These are phyloP conservation scores for Ophthalmotilapia sp. DNA, from an alignment of 2,113 vertebrate genomes.

Conservation along the genomic window DNA sequence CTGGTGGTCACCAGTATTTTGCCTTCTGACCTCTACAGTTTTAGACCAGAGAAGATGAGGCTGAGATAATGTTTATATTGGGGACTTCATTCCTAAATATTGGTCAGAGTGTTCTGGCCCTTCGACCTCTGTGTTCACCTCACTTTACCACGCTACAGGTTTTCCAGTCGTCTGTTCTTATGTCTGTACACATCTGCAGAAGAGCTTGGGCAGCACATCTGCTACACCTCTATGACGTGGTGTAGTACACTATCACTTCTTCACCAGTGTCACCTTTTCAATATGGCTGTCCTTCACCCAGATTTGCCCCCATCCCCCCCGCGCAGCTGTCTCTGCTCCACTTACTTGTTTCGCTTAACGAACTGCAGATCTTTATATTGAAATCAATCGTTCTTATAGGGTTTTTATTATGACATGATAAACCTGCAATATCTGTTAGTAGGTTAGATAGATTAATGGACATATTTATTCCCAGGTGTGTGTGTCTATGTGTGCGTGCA, in stretches of 20 bases:
- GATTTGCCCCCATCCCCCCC: neutral
- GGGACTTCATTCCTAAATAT: neutral
- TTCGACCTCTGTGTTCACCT: neutral
- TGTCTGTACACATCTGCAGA: neutral
- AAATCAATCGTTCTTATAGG: rapidly evolving
- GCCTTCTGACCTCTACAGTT: neutral
- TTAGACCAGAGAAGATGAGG: neutral
- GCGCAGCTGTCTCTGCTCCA: neutral
- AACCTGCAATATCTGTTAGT: neutral
- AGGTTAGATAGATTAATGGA: neutral
- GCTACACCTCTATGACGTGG: neutral
- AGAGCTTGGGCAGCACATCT: neutral
- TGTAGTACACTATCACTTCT: neutral
- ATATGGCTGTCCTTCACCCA: neutral
- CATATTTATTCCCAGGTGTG: neutral
- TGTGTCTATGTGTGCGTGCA: neutral
- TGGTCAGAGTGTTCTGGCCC: neutral
- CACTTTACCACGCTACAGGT: neutral
- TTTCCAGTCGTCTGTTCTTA: neutral
- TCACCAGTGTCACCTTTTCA: neutral
- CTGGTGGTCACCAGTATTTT: neutral
- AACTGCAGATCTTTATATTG: neutral
- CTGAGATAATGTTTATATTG: neutral
- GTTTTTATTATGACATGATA: neutral
- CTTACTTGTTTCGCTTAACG: neutral